Conservation (phyloP, 2,797 vertebrate genomes). For the Enteromius fasciolatus region DNA sequence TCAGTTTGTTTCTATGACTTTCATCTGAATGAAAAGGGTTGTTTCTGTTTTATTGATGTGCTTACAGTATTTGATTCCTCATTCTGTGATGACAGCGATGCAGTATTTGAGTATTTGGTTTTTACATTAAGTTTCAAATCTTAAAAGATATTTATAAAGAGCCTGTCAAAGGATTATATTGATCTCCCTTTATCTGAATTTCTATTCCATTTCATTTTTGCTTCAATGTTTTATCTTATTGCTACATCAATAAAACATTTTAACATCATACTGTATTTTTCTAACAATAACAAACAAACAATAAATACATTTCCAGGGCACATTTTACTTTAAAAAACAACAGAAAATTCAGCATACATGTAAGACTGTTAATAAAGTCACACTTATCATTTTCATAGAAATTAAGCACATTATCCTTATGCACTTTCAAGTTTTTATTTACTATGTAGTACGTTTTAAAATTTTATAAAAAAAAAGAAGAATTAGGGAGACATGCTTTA, state of each 20-base stretch:
- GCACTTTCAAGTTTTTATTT: background rate
- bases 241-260: constrained; percentile 12
- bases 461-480: background rate
- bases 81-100: background rate
- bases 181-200: background rate
- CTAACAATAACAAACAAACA: background rate
- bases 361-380: background rate
- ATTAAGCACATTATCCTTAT: background rate
- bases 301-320: background rate
- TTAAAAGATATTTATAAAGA: constrained; percentile 13
- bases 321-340: background rate
- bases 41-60: background rate
- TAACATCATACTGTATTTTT: background rate
- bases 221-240: background rate
- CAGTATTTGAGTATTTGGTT: constrained; percentile 12
- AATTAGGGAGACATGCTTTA: background rate
- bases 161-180: constrained; percentile 6
- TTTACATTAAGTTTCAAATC: background rate
- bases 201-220: background rate
- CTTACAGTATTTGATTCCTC: constrained; percentile 1
- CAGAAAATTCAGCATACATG: background rate
- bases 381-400: background rate
- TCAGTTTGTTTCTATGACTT: background rate
- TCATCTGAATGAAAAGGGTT: background rate
- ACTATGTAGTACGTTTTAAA: background rate